Evolutionary conservation across 2,113 vertebrate species (phyloP), one percentile per base, ranked within the genome.

Genomic region (Pavo muticus): DNA sequence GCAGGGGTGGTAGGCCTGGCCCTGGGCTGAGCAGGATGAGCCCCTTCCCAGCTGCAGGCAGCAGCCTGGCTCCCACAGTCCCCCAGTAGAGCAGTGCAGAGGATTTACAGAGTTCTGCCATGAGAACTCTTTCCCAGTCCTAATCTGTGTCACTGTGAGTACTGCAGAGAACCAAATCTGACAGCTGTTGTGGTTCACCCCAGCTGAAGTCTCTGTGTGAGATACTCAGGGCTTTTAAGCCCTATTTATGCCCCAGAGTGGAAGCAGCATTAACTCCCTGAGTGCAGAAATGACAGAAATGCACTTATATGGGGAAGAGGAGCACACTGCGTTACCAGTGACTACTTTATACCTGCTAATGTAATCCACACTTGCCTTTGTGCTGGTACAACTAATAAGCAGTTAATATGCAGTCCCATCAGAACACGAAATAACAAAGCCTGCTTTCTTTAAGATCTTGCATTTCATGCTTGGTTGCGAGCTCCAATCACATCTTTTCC

Each of bases 361-460:
- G 30, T 71, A 85, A 91, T 48, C 88, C 76, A 68, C 6, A 0
- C 75, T 74, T 13, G 72, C 79, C 69, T 81, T 93, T 86, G 79
- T 80, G 69, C 87, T 32, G 79, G 21, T 82, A 40, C 82, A 73
- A 83, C 83, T 95, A 80, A 91, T 88, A 83, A 90, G 86, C 90
- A 93, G 90, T 84, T 95, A 90, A 94, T 88, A 85, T 68, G 86
- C 92, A 90, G 91, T 25, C 69, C 92, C 88, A 78, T 68, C 92
- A 92, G 95, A 91, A 35, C 21, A 7, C 6, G 29, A 76, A 90
- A 45, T 79, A 91, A 80, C 90, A 88, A 93, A 95, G 50, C 86
- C 65, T 87, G 15, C 12, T 79, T 91, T 91, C 88, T 92, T 77
- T 75, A 42, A 88, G 83, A 91, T 88, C 85, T 93, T 93, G 92